Evolutionary conservation across 2,888 invertebrate genomes (phyloP), one percentile per base, ranked within the genome.

Genomic region (Sturmia bella): DNA sequence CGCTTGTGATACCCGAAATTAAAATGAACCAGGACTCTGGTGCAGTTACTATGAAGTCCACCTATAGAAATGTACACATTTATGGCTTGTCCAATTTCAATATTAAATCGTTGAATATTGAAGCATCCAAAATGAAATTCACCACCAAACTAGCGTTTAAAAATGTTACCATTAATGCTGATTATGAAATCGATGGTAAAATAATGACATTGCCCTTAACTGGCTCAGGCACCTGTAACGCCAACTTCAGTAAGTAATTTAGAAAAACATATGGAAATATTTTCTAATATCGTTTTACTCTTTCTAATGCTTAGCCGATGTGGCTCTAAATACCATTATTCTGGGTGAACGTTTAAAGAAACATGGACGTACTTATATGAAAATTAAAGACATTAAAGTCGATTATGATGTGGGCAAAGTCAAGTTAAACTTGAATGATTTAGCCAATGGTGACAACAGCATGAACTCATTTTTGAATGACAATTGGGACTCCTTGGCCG

Each of bases 381-480:
- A 92, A 32, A 93, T 95, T 32, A 92, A 93, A 50, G 92, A 94
- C 11, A 92, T 96, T 24, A 92, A 92, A 73, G 93, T 95, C 0
- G 93, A 93, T 84, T 95, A 96, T 87, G 92, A 93, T 59, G 92
- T 96, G 1, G 94, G 93, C 0, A 91, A 93, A 64, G 95, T 94
- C 0, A 91, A 92, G 13, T 92, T 96, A 83, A 92, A 94, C 83
- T 90, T 96, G 59, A 93, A 94, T 17, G 93, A 96, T 90, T 91
- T 96, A 0, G 96, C 96, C 86, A 94, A 95, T 80, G 95, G 94
- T 0, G 95, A 96, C 84, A 91, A 92, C 70, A 93, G 94, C 79
- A 89, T 96, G 94, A 96, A 96, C 88, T 89, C 92, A 37, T 95
- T 96, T 87, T 89, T 96, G 21, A 96, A 96, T 87, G 94, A 95